Evolutionary conservation across 2,888 invertebrate species (phyloP).

Genomic region (Prosopocoilus inquinatus): DNA sequence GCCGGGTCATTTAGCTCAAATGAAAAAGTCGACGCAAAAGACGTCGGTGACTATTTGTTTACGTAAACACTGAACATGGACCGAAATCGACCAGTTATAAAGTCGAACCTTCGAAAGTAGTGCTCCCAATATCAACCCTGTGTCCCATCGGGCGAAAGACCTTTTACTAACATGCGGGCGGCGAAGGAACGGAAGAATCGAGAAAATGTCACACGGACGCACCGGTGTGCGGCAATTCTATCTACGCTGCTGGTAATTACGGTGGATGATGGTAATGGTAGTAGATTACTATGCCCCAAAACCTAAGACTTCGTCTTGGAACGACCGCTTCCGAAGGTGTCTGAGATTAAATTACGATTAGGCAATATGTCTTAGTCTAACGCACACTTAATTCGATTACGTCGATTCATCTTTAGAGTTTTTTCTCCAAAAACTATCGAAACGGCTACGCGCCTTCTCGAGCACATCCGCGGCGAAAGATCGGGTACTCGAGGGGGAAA

Average conservation of each 20-base stretch:
- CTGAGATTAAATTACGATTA: conserved; percentile 16
- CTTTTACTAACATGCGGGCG: neutral
- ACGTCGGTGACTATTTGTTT: conserved; percentile 7
- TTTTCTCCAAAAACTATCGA: conserved; percentile 83
- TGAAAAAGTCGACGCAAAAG: conserved; percentile 12
- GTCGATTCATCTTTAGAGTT: conserved; percentile 41
- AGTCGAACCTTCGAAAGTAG: conserved; percentile 15
- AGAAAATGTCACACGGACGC: neutral
- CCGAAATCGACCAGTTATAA: conserved; percentile 14
- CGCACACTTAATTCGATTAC: conserved; percentile 19
- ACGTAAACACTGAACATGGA: conserved; percentile 18
- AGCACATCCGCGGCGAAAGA: conserved; percentile 71
- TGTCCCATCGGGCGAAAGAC: neutral
- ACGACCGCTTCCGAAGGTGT: conserved; percentile 8
- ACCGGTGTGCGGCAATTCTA: neutral
- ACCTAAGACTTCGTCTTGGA: neutral
- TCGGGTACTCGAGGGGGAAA: conserved; percentile 35
- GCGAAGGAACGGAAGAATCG: neutral
- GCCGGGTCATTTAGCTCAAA: conserved; percentile 32
- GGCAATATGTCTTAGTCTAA: conserved; percentile 20
- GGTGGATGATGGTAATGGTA: too few species aligned
- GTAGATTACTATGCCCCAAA: too few species aligned
- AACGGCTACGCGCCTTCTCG: conserved; percentile 77
- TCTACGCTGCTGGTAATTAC: too few species aligned
- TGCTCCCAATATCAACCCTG: neutral